phyloP scores from a whole-genome alignment of 1,140 invertebrate genomes.

The Vanessa tameamea region DNA sequence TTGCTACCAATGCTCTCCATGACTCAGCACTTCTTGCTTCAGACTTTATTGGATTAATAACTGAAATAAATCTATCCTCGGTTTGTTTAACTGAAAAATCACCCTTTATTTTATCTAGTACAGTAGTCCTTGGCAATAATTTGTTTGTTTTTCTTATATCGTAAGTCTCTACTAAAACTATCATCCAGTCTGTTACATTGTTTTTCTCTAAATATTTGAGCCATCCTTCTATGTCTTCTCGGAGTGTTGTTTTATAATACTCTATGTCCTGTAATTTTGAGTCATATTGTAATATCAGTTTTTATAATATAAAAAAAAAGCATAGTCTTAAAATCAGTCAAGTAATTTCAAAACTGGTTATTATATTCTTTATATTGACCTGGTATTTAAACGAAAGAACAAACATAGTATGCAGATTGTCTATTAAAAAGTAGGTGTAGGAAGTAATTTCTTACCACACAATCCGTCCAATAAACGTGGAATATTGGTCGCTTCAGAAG shows the following conservation, averaged over 20 bases:
- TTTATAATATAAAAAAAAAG: no score
- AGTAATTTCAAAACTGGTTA: no score
- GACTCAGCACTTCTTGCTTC: constrained; percentile 94
- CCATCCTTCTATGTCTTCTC: constrained; percentile 95
- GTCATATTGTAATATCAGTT: background rate
- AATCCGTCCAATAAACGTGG: constrained; percentile 97
- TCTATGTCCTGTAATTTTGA: constrained; percentile 89
- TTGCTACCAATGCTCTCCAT: constrained; percentile 91
- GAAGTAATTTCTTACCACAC: constrained; percentile 84
- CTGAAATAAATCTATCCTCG: constrained; percentile 92
- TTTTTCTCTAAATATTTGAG: constrained; percentile 87
- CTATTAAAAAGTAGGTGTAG: background rate
- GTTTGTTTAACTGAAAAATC: constrained; percentile 95
- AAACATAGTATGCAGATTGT: background rate
- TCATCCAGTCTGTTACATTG: constrained; percentile 95
- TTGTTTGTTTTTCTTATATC: constrained; percentile 96
- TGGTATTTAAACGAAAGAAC: no score
- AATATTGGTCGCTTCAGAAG: constrained; percentile 93
- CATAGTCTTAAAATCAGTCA: no score
- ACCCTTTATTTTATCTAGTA: constrained; percentile 95
- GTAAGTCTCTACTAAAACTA: constrained; percentile 94
- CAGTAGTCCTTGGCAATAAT: constrained; percentile 93
- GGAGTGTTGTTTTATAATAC: constrained; percentile 90
- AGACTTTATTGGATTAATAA: constrained; percentile 93
- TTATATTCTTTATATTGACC: no score